A percentile compares a stretch with the other conserved stretches of the same genome.
phyloP scores from a whole-genome alignment of 2,888 invertebrate genomes.

The Lypha dubia region DNA sequence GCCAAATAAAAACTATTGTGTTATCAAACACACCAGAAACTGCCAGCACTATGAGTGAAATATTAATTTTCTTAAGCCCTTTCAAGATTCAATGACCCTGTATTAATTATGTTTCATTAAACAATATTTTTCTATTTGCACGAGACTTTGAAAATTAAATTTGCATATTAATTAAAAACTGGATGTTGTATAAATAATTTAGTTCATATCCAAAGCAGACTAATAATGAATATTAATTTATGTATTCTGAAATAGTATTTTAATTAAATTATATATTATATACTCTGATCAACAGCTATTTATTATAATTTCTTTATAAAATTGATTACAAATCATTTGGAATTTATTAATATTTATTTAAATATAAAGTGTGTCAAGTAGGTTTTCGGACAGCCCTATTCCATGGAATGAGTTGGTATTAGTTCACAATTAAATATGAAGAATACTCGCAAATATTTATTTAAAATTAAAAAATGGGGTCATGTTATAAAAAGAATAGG shows the following conservation, averaged over 20 bases:
- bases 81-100: constrained; percentile 37
- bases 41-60: neutral
- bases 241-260: neutral
- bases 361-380: neutral
- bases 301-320: neutral
- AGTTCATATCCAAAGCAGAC: neutral
- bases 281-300: neutral
- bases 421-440: too few relatives aligned
- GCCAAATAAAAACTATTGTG: too few relatives aligned
- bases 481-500: too few relatives aligned
- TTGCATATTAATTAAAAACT: constrained; percentile 58
- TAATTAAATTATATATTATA: neutral
- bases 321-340: constrained; percentile 18
- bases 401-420: too few relatives aligned
- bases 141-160: constrained; percentile 57
- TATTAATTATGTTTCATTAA: constrained; percentile 16
- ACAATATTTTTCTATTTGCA: constrained; percentile 44
- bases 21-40: too few relatives aligned
- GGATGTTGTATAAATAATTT: constrained; percentile 49
- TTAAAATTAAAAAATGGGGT: too few relatives aligned
- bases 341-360: neutral
- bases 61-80: neutral
- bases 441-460: too few relatives aligned
- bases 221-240: neutral
- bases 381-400: neutral